phyloP scores from a whole-genome alignment of 2,113 vertebrate genomes.

The Heterotilapia buettikoferi region DNA sequence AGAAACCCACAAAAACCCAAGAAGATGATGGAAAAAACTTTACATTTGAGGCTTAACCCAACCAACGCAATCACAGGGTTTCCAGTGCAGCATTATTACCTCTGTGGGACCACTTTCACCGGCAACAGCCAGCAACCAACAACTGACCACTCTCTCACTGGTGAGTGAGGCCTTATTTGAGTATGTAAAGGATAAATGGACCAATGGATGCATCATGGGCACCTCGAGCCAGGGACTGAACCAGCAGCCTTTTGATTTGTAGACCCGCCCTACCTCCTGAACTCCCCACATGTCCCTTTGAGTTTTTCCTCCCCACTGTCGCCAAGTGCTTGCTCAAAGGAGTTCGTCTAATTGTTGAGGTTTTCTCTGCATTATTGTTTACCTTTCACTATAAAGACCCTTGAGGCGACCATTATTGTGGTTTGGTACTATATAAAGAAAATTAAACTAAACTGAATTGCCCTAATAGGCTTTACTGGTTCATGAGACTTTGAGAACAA shows the following conservation, averaged over 20 bases:
- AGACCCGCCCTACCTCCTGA: neutral
- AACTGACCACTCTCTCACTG: neutral
- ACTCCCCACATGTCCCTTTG: neutral
- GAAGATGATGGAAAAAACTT: neutral
- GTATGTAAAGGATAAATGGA: neutral
- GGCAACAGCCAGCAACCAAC: neutral
- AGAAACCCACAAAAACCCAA: neutral
- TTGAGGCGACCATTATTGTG: neutral
- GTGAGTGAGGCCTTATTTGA: neutral
- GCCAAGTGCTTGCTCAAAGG: neutral
- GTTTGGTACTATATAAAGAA: neutral
- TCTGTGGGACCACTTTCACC: neutral
- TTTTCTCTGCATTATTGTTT: neutral
- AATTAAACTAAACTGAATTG: neutral
- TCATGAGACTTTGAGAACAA: neutral
- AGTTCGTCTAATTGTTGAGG: neutral
- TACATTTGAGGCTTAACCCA: neutral
- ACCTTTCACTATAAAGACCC: neutral
- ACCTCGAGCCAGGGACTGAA: neutral
- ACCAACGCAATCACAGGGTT: neutral
- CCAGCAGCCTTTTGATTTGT: neutral
- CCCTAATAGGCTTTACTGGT: neutral
- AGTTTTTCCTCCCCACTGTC: neutral
- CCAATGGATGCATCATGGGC: neutral
- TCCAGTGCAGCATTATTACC: neutral